A percentile compares a stretch with the other conserved stretches of the same genome.
Conservation (phyloP, 2,797 vertebrate genomes). For the Limnodromus scolopaceus region DNA sequence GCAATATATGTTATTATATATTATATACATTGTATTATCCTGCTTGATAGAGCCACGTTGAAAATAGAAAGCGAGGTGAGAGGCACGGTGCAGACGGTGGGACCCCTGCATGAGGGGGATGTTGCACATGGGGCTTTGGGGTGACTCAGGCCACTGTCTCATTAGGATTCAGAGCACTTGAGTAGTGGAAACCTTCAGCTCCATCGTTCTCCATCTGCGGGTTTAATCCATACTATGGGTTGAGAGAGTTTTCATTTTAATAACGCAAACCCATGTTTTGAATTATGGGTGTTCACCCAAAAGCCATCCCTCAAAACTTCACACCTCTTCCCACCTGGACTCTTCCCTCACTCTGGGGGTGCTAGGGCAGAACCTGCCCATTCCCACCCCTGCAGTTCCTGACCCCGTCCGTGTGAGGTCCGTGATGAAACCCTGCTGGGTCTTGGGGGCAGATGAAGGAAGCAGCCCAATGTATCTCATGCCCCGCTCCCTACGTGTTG, state of each 20-base stretch:
- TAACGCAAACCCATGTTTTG: not conserved
- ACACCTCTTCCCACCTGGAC: not conserved
- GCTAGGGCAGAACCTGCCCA: not conserved
- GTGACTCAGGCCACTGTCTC: fast-evolving
- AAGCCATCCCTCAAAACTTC: not conserved
- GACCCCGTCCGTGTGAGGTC: not conserved
- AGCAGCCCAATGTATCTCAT: fast-evolving
- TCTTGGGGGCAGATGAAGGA: not conserved
- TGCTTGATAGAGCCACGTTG: fast-evolving
- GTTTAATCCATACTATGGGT: not conserved
- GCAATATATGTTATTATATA: not conserved
- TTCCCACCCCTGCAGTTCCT: not conserved
- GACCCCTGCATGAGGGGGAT: not conserved
- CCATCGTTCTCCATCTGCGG: too few species aligned
- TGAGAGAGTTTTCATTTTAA: not conserved
- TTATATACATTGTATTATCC: not conserved
- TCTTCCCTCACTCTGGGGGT: not conserved
- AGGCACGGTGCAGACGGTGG: not conserved
- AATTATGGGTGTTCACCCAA: not conserved
- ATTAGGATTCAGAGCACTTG: not conserved
- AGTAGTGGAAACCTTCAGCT: not conserved
- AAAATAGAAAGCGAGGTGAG: not conserved
- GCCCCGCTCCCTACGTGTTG: not conserved
- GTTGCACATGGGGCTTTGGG: not conserved
- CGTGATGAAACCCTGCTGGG: not conserved